Conservation (phyloP, 2,797 vertebrate genomes). For the Delichon dasypus region DNA sequence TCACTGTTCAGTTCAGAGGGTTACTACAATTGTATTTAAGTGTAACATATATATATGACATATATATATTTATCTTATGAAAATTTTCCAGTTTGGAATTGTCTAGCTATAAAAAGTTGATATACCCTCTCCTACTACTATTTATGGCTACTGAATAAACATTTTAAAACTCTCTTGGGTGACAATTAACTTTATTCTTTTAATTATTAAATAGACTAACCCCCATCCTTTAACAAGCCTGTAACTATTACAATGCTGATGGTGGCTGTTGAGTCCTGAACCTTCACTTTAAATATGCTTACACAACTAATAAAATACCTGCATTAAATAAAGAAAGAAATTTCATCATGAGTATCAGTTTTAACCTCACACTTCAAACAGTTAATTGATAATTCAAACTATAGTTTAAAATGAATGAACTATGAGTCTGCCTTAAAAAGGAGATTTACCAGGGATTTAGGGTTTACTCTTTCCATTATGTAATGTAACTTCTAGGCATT, state of each 20-base stretch:
- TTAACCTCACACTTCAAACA: not conserved
- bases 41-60: not conserved
- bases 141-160: not conserved
- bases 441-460: not conserved
- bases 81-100: not conserved
- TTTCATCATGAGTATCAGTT: not conserved
- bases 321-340: not conserved
- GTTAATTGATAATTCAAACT: not conserved
- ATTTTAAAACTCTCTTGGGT: not conserved
- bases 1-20: not conserved
- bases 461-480: not conserved
- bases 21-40: not conserved
- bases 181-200: not conserved
- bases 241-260: not conserved
- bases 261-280: not conserved
- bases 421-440: not conserved
- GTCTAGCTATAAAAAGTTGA: not conserved
- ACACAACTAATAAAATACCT: not conserved
- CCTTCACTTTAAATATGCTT: not conserved
- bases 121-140: not conserved
- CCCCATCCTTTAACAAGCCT: not conserved
- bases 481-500: not conserved
- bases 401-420: not conserved
- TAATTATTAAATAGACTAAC: not conserved
- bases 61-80: not conserved